phyloP scores from a whole-genome alignment of 1,140 invertebrate genomes.

The Antheraea pernyi region DNA sequence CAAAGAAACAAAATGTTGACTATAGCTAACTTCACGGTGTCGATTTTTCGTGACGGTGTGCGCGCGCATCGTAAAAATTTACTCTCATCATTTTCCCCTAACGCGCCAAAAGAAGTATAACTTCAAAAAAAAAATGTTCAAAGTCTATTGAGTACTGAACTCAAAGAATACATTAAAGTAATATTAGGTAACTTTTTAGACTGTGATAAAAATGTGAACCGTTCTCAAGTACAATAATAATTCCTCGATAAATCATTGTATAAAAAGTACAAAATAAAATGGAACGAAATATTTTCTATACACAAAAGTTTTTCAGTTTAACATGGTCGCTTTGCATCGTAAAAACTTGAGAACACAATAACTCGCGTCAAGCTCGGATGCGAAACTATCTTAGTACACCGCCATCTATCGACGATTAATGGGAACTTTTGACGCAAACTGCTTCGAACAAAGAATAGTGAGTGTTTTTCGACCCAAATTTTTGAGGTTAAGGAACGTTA shows the following conservation, averaged over 20 bases:
- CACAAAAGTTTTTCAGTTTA: slow-evolving; percentile 38
- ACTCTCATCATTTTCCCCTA: too few relatives aligned
- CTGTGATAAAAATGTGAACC: background rate
- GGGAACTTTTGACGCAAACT: slow-evolving; percentile 58
- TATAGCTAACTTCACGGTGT: too few relatives aligned
- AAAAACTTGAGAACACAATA: slow-evolving; percentile 44
- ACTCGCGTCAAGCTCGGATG: slow-evolving; percentile 40
- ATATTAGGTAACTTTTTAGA: background rate
- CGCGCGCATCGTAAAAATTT: too few relatives aligned
- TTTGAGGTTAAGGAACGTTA: slow-evolving; percentile 4
- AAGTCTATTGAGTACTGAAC: too few relatives aligned
- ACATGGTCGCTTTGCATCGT: slow-evolving; percentile 26
- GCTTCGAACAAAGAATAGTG: slow-evolving; percentile 12
- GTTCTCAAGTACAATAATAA: background rate
- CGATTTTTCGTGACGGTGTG: too few relatives aligned
- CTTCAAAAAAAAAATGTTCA: too few relatives aligned
- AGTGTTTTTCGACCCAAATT: slow-evolving; percentile 52
- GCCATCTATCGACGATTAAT: slow-evolving; percentile 68
- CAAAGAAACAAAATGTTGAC: too few relatives aligned
- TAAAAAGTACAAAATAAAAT: slow-evolving; percentile 33
- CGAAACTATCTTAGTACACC: slow-evolving; percentile 49
- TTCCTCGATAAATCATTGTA: background rate
- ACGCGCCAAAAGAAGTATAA: too few relatives aligned
- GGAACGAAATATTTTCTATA: slow-evolving; percentile 35
- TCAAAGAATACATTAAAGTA: background rate